A percentile compares a stretch with the other conserved stretches of the same genome.
Evolutionary conservation across 2,113 vertebrate species (phyloP).

Genomic region (Oryzias curvinotus): DNA sequence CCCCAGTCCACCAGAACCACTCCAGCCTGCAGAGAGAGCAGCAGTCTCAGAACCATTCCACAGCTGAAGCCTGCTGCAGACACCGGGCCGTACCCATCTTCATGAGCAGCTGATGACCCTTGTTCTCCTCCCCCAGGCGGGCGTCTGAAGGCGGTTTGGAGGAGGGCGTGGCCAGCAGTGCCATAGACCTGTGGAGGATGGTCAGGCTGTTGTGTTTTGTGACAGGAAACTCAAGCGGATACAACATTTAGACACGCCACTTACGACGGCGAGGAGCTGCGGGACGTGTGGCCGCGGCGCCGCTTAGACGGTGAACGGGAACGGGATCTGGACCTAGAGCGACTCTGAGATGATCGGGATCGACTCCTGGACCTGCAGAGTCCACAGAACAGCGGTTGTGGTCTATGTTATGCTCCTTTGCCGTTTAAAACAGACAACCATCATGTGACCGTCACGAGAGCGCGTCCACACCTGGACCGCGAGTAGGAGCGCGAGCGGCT

Average conservation of each 20-base stretch:
- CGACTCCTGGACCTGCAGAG: constrained; percentile 83
- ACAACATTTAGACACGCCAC: constrained; percentile 33
- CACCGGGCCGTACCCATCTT: constrained; percentile 81
- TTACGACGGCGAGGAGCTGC: constrained; percentile 92
- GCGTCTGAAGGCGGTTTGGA: constrained; percentile 78
- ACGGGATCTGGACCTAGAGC: constrained; percentile 83
- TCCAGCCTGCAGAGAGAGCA: constrained; percentile 85
- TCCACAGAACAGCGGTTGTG: background rate
- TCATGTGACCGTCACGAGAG: background rate
- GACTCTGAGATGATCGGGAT: constrained; percentile 88
- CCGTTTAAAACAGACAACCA: background rate
- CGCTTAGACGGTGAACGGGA: constrained; percentile 86
- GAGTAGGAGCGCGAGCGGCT: constrained; percentile 90
- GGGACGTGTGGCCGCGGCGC: constrained; percentile 78
- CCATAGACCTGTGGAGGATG: background rate
- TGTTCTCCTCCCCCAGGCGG: constrained; percentile 93
- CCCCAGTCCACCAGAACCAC: constrained; percentile 92
- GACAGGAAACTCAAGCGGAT: background rate
- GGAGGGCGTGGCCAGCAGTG: constrained; percentile 81
- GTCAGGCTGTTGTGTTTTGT: no score
- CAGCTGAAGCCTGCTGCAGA: background rate
- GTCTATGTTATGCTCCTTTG: no score
- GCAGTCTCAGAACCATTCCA: background rate
- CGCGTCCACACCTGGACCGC: constrained; percentile 82
- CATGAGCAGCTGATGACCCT: constrained; percentile 79